Evolutionary conservation across 2,113 vertebrate genomes (phyloP).

Genomic region (Tricholaema leucomelas): DNA sequence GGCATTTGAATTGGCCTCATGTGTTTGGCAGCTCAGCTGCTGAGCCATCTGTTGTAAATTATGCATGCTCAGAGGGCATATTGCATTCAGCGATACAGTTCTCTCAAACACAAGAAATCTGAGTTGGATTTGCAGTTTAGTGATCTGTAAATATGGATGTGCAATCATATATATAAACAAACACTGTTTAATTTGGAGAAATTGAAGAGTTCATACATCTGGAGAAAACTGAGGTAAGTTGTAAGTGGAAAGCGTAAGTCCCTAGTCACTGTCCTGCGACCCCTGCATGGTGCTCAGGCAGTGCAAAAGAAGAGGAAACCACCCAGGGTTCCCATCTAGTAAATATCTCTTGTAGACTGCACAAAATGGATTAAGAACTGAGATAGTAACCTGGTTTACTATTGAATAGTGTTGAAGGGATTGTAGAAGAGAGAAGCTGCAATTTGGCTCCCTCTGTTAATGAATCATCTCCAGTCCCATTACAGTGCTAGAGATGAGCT

Average conservation of each 20-base stretch:
- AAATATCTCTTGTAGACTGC: neutral
- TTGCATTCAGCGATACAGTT: conserved; percentile 20
- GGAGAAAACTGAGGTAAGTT: neutral
- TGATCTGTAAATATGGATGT: conserved; percentile 1
- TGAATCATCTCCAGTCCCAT: neutral
- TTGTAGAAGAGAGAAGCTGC: neutral
- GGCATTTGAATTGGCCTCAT: conserved; percentile 43
- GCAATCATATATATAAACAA: neutral
- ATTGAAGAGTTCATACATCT: neutral
- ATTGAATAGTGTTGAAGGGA: neutral
- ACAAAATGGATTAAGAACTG: neutral
- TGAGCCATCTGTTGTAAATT: conserved; percentile 56
- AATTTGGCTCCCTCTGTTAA: neutral
- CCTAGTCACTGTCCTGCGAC: neutral
- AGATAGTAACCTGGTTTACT: neutral
- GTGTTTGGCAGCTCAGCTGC: conserved; percentile 48
- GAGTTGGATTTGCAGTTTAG: conserved; percentile 11
- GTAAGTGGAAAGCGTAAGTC: neutral
- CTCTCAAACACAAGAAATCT: conserved; percentile 7
- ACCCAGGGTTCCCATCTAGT: neutral
- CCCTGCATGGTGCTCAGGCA: neutral
- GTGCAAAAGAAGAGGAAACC: neutral
- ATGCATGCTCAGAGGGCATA: conserved; percentile 31
- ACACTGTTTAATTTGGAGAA: neutral
- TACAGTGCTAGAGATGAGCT: neutral